phyloP scores from a whole-genome alignment of 2,888 invertebrate species.

The Sepioteuthis lessoniana region DNA sequence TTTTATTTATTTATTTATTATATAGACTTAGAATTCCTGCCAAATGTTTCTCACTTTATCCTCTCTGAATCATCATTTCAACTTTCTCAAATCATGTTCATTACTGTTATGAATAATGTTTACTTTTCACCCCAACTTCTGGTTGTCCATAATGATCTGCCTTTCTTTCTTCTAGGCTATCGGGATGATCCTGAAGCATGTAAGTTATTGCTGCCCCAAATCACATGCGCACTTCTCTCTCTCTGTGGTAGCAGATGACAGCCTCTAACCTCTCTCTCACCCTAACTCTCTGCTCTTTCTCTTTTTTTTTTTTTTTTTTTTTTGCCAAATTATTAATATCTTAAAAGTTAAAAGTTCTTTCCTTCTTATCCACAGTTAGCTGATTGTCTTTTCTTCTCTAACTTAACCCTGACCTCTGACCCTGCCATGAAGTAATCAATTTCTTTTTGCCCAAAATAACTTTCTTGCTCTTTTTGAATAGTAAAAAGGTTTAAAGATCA shows the following conservation, averaged over 20 bases:
- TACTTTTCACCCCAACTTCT: neutral
- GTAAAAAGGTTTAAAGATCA: neutral
- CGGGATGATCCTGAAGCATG: constrained; percentile 11
- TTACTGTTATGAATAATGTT: neutral
- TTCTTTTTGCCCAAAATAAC: neutral
- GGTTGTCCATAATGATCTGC: neutral
- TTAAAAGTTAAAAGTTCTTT: neutral
- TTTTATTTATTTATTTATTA: too few species aligned
- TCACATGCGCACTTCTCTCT: neutral
- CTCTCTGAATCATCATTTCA: neutral
- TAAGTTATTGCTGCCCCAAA: neutral
- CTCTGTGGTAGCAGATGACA: neutral
- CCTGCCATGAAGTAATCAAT: too few species aligned
- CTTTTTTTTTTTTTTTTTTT: neutral
- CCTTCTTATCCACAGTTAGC: neutral
- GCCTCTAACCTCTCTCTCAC: neutral
- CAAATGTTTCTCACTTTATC: neutral
- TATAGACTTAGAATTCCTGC: too few species aligned
- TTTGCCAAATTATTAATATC: neutral
- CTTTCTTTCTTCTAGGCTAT: constrained; percentile 33
- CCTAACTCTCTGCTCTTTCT: neutral
- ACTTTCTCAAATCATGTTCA: neutral
- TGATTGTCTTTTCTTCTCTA: neutral
- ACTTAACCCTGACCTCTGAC: too few species aligned
- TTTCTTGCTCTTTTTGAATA: neutral